These are phyloP conservation scores for Cossypha heuglini DNA, from an alignment of 2,797 vertebrate genomes.

Conservation along the genomic window DNA sequence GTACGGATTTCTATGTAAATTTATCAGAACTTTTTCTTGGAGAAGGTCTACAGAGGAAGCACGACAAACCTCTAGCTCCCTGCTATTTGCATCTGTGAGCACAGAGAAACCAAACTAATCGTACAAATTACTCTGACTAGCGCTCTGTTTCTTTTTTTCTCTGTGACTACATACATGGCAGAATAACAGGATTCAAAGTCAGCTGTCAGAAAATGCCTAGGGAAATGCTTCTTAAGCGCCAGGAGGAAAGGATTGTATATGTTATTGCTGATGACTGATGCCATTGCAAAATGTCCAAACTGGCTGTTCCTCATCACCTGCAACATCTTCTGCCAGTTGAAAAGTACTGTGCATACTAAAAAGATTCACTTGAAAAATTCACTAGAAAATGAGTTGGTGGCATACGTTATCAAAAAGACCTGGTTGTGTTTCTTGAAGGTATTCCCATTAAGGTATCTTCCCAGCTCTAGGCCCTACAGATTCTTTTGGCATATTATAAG, in stretches of 20 bases:
- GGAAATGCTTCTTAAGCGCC: not conserved
- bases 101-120: not conserved
- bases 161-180: not conserved
- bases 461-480: not conserved
- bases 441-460: not conserved
- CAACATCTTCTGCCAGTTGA: not conserved
- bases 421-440: not conserved
- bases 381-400: not conserved
- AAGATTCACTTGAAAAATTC: not conserved
- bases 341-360: not conserved
- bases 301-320: not conserved
- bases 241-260: not conserved
- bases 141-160: not conserved
- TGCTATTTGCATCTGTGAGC: not conserved
- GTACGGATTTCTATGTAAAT: not conserved
- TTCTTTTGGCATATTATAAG: not conserved
- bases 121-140: not conserved
- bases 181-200: not conserved
- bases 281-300: not conserved
- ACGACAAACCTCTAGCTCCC: fast-evolving
- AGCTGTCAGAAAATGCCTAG: not conserved
- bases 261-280: not conserved
- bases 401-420: not conserved
- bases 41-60: not conserved
- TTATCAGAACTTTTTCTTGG: not conserved